Base-by-base conservation (phyloP, 2,113 vertebrate species). In the Rhizomys pruinosus region DNA sequence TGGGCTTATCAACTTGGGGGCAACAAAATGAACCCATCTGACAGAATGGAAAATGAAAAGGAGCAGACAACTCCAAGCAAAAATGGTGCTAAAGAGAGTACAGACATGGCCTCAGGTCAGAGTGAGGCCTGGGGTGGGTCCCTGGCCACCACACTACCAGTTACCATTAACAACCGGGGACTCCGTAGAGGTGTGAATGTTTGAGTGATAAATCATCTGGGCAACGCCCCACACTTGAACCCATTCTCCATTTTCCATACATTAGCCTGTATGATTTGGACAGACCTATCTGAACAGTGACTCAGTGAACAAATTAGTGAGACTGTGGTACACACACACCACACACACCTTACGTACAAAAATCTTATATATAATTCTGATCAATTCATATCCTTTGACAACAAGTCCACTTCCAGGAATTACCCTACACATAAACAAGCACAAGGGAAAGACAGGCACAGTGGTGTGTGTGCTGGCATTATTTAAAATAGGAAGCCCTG, bases 401-500 rank as follows among this genome's bases (percentile, higher is more conserved):
- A 73, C 39, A 85, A 64, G 63, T 71, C 69, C 39, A 57, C 37
- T 66, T 81, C 79, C 37, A 94, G 73, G 59, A 57, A 88, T 86
- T 47, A 87, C 15, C 10, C 55, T 44, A 81, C 47, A 90, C 52
- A 85, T 17, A 66, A 0, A 64, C 15, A 37, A 78, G 52, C 22
- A 17, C 15, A 37, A 90, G n/a, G 77, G 22, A 84, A 66, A 80
- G 44, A 39, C 9, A 66, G 68, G n/a, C 39, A 39, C 15, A 7
- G 59, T 29, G 84, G 15, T 20, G 17, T 42, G 23, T 87, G 74
- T n/a, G 52, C 57, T 32, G 12, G n/a, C 10, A n/a, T 4, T 64
- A 47, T 90, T 74, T 76, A 93, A 87, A 92, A 88, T 1, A 68
- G 71, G 85, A 92, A 95, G 64, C 39, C 81, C 39, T 96, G 66